Base-by-base conservation (phyloP, 2,888 invertebrate species). In the Tanypteryx hageni region DNA sequence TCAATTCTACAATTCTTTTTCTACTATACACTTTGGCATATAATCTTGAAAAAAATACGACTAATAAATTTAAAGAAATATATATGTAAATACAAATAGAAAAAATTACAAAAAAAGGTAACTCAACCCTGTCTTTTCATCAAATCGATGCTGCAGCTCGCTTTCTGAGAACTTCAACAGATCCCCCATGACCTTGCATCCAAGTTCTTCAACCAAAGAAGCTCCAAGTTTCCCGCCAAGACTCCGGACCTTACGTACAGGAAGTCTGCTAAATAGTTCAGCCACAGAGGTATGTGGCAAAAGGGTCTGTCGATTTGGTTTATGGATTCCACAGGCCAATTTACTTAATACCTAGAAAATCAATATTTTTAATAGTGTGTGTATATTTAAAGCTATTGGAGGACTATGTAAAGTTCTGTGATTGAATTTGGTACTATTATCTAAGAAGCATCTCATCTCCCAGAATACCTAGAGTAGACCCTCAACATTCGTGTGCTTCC, bases 181-280 rank as follows among this genome's bases (percentile, higher is more conserved):
- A 94, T 99, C 98, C 0, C 96, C 97, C 97, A 99, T 98, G 83
- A 96, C 97, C 93, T 96, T 96, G 92, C 99, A 97, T 92, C 96
- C 96, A 10, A 99, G 95, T 86, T 96, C 95, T 94, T 98, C 97
- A 92, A 97, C 96, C 7, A 99, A 96, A n/a, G 96, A 95, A 93
- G 97, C 96, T 0, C 99, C 99, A 94, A 99, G 97, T 95, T 99
- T 99, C 0, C 99, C 99, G 64, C 99, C 99, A 27, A 99, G 96
- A 94, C 98, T 97, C 94, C 98, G 97, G 81, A 99, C 97, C 95
- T 99, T 99, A 93, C 96, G 96, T 1, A 99, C 94, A 0, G 98
- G 97, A 68, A 99, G 95, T 0, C 96, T 96, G 59, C 96, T 96
- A 94, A 96, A 98, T n/a, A 98, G 95, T 83, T 95, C 95, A 58